Base-by-base conservation (phyloP, 2,113 vertebrate genomes). In the Brachionichthys hirsutus region DNA sequence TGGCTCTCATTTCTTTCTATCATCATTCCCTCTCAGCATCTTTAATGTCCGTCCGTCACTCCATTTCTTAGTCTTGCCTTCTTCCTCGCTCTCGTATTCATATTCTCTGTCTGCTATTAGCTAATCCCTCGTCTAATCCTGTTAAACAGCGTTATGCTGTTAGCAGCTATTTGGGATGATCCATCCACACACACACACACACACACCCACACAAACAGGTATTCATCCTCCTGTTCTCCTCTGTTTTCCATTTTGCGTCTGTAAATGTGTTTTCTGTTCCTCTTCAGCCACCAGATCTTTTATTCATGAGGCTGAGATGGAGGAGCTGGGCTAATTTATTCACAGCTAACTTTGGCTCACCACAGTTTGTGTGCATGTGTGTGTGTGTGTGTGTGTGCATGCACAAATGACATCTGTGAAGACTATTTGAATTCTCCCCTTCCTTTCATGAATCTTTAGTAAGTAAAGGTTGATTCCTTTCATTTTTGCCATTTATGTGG, bases 91-190 rank as follows among this genome's bases (percentile, higher is more conserved):
- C 60, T 24, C 56, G 17, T 53, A 56, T 75, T 82, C 69, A 76
- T 78, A 71, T 52, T 68, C 71, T 78, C 80, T 80, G 85, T 85
- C 86, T 81, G 82, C 84, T 86, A 88, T 90, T 88, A 89, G 85
- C 83, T 91, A 90, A 91, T 90, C 90, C 90, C 82, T 84, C 76
- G 76, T 72, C 77, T 89, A 92, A 92, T 91, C 91, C 88, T 88
- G 86, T 90, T 91, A 88, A 88, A 89, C 88, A 90, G 87, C 68
- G 85, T 86, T 88, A 74, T 77, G 85, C 85, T 78, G 85, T 91
- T 92, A 89, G 85, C 87, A 86, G 88, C 89, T 92, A 89, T 89
- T 92, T 90, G 84, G 78, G 73, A 70, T 85, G 84, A 85, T 82
- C 82, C 73, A 67, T 77, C 81, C 67, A 71, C 57, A 63, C 47